phyloP scores from a whole-genome alignment of 2,888 invertebrate genomes.

The Sepioteuthis lessoniana region DNA sequence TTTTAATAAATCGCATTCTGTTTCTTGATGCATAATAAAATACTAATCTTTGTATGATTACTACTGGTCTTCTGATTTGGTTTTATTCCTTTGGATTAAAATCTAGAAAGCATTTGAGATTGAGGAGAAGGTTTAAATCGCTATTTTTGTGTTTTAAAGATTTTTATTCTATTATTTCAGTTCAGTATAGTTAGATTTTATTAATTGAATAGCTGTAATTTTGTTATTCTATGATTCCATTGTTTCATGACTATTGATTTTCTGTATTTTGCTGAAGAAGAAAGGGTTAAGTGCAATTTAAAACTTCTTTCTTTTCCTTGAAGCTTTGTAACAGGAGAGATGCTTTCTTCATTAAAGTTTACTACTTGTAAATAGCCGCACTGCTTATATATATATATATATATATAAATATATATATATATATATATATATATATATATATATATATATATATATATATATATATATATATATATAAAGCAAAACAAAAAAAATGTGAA shows the following conservation, averaged over 20 bases:
- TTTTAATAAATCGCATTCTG: background rate
- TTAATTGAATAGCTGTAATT: background rate
- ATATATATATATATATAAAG: background rate
- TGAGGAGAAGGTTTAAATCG: background rate
- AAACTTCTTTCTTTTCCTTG: background rate
- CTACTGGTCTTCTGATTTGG: background rate
- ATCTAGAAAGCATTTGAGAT: too few species aligned
- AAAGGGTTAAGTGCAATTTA: background rate
- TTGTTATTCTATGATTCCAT: background rate
- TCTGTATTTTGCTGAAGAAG: background rate
- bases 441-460: too few species aligned
- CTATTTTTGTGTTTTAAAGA: background rate
- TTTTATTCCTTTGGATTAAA: background rate
- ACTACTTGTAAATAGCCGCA: background rate
- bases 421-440: background rate
- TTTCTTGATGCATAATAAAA: background rate
- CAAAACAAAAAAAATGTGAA: background rate
- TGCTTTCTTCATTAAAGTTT: background rate
- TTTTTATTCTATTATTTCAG: background rate
- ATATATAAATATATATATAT: background rate
- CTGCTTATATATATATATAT: background rate
- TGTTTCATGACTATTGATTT: background rate
- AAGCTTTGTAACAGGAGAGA: background rate
- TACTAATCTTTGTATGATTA: background rate
- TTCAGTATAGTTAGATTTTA: conserved; percentile 1